Evolutionary conservation across 1,140 invertebrate genomes (phyloP).

Genomic region (Psilanteris sp.): DNA sequence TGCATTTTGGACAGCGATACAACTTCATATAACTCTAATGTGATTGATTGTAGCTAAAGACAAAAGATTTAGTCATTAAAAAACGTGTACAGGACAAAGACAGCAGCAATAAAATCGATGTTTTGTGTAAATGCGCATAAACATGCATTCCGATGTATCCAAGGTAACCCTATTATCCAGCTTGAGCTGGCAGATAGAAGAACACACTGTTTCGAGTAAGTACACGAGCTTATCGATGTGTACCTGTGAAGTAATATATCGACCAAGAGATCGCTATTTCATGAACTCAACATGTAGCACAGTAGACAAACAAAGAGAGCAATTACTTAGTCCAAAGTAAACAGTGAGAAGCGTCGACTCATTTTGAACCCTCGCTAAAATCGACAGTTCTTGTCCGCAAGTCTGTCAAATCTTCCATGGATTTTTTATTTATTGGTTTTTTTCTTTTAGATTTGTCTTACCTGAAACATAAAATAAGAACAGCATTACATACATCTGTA

Average conservation of each 20-base stretch:
- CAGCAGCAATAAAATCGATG: slow-evolving; percentile 22
- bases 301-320: slow-evolving; percentile 41
- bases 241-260: slow-evolving; percentile 36
- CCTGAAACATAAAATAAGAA: slow-evolving; percentile 31
- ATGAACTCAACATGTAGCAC: slow-evolving; percentile 29
- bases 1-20: too few relatives aligned
- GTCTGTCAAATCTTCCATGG: slow-evolving; percentile 9
- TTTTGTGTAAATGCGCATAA: slow-evolving; percentile 36
- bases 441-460: slow-evolving; percentile 3
- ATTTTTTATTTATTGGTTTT: not conserved
- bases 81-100: slow-evolving; percentile 18
- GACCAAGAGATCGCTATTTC: slow-evolving; percentile 36
- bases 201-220: slow-evolving; percentile 36
- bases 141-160: slow-evolving; percentile 32
- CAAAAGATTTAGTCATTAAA: slow-evolving; percentile 9
- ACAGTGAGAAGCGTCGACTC: slow-evolving; percentile 16
- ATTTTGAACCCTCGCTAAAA: slow-evolving; percentile 19
- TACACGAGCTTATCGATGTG: slow-evolving; percentile 35
- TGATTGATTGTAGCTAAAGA: too few relatives aligned
- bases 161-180: slow-evolving; percentile 40
- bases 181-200: slow-evolving; percentile 37
- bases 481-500: too few relatives aligned
- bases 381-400: slow-evolving; percentile 1
- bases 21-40: too few relatives aligned
- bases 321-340: slow-evolving; percentile 32